A percentile compares a stretch with the other conserved stretches of the same genome.
These are phyloP conservation scores for Drosophila meridiana DNA, from an alignment of 2,888 invertebrate species.

Conservation along the genomic window DNA sequence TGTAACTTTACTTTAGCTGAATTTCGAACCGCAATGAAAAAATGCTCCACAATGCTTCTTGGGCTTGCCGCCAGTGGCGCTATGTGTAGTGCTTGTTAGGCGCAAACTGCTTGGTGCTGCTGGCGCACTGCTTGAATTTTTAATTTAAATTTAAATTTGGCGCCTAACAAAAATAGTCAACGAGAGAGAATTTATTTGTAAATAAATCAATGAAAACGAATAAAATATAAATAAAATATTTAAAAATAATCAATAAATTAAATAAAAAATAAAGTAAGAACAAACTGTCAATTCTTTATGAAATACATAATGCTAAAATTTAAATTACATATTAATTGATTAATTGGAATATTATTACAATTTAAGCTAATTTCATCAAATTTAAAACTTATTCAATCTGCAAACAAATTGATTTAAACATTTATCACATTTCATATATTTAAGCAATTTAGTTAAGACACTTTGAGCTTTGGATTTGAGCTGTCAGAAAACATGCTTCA, in stretches of 20 bases:
- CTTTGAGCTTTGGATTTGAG: no score
- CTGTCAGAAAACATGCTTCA: slow-evolving; percentile 8
- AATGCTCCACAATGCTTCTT: no score
- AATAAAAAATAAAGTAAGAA: no score
- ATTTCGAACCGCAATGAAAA: background rate
- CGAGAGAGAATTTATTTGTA: background rate
- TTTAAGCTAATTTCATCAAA: background rate
- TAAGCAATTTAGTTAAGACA: background rate
- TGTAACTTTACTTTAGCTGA: background rate
- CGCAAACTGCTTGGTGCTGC: background rate
- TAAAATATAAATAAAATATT: no score
- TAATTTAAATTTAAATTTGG: background rate
- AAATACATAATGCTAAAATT: background rate
- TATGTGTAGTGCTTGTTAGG: background rate
- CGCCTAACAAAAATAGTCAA: no score
- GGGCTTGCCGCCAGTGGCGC: background rate
- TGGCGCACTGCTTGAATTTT: background rate
- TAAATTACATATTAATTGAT: background rate
- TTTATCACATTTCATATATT: background rate
- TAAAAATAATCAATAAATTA: no score
- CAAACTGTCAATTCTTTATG: no score
- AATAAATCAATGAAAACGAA: background rate
- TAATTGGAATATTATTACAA: background rate
- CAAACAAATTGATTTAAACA: background rate
- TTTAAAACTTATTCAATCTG: background rate